phyloP scores from a whole-genome alignment of 92 coral and sea anemone genomes.

The Porites lobata region DNA sequence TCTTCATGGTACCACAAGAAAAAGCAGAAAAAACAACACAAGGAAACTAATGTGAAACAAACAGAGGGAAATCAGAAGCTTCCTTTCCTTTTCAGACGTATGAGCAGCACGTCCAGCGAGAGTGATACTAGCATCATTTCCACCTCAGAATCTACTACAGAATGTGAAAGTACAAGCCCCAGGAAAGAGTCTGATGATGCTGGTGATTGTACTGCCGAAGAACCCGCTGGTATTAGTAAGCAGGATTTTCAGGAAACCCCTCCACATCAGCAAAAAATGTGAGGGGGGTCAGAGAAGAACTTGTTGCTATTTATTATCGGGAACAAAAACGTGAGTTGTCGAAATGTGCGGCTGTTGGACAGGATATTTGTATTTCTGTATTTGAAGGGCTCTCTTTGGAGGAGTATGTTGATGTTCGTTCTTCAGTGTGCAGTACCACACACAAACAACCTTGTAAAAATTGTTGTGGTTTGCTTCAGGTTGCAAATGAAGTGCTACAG shows the following conservation, averaged over 20 bases:
- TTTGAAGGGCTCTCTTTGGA: slow-evolving; percentile 41
- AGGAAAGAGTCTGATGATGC: slow-evolving; percentile 9
- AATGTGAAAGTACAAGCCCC: slow-evolving; percentile 14
- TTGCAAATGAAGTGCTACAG: slow-evolving; percentile 39
- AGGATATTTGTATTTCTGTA: slow-evolving; percentile 31
- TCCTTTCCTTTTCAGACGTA: slow-evolving; percentile 4
- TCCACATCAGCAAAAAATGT: slow-evolving; percentile 18
- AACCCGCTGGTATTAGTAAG: slow-evolving; percentile 4
- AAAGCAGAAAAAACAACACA: slow-evolving; percentile 27
- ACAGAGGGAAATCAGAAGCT: neutral
- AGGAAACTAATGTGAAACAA: neutral
- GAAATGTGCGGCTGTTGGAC: slow-evolving; percentile 18
- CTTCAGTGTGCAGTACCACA: slow-evolving; percentile 15
- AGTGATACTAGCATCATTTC: slow-evolving; percentile 18
- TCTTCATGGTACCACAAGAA: slow-evolving; percentile 58
- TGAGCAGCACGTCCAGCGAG: slow-evolving; percentile 29
- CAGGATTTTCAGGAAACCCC: slow-evolving; percentile 29
- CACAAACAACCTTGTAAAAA: slow-evolving; percentile 34
- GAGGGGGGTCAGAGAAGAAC: slow-evolving; percentile 8
- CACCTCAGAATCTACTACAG: slow-evolving; percentile 19
- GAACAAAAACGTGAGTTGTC: neutral
- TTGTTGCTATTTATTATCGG: neutral
- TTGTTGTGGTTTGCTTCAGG: slow-evolving; percentile 49
- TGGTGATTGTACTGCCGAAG: neutral
- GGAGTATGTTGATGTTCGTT: slow-evolving; percentile 33